phyloP scores from a whole-genome alignment of 2,888 invertebrate species.

The Onchidella celtica region DNA sequence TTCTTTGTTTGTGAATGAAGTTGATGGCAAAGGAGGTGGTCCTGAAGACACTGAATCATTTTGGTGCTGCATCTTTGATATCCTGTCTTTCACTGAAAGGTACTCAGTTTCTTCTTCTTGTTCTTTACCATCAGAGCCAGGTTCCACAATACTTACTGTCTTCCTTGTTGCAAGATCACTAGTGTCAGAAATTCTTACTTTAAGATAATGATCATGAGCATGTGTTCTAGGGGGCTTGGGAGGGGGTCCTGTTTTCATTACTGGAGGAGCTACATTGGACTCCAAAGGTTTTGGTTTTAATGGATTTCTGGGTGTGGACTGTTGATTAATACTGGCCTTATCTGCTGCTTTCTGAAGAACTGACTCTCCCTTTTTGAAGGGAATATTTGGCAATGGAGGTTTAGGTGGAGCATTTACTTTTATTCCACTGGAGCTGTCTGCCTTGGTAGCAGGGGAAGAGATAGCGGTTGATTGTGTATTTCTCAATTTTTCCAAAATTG shows the following conservation, averaged over 20 bases:
- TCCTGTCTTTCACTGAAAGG: constrained; percentile 31
- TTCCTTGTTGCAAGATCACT: not conserved
- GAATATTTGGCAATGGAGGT: constrained; percentile 54
- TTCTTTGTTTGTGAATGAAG: constrained; percentile 21
- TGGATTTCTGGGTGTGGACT: not conserved
- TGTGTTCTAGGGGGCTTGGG: constrained; percentile 69
- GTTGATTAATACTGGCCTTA: not conserved
- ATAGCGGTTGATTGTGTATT: not conserved
- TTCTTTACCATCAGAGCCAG: not conserved
- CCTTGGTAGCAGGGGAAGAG: not conserved
- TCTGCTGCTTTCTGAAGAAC: not conserved
- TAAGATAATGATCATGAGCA: constrained; percentile 71
- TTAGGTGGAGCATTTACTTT: constrained; percentile 56
- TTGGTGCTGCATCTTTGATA: constrained; percentile 19
- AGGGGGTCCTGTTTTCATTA: constrained; percentile 51
- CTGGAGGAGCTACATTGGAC: not conserved
- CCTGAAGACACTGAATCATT: not conserved
- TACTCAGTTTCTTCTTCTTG: not conserved
- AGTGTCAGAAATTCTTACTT: constrained; percentile 53
- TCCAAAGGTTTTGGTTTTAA: not conserved
- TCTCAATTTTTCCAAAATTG: constrained; percentile 26
- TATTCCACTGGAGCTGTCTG: constrained; percentile 2
- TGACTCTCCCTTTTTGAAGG: not conserved
- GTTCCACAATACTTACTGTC: not conserved
- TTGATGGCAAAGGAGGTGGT: constrained; percentile 18